Base-by-base conservation (phyloP, 2,113 vertebrate genomes). In the Percina caprodes region DNA sequence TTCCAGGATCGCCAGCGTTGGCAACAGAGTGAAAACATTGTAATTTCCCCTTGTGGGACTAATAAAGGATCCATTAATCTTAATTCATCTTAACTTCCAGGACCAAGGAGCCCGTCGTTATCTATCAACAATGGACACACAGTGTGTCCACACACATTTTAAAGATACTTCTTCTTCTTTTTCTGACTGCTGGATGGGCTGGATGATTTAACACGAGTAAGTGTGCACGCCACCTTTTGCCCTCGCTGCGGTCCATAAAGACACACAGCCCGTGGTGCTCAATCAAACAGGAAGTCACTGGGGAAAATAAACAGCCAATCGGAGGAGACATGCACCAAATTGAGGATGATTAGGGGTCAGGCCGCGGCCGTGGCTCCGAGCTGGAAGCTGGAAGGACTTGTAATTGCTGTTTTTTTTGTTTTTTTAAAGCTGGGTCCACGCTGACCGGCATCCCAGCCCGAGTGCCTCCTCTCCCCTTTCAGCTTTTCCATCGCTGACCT, bases 261-360 rank as follows among this genome's bases (percentile, higher is more conserved):
- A 88, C 84, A 48, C 78, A 56, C 52, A 72, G 71, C 85, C 79
- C 52, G 18, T 24, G 60, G 51, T 49, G 54, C 78, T 85, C 83
- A 85, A 77, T 89, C 86, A 85, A 86, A 89, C 89, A 94, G 91
- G 88, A 91, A 91, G 81, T 49, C 39, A 18, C 84, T 13, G 80
- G 45, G 78, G 81, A 91, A 89, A 85, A 88, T 82, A 92, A 92
- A 91, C 89, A 92, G 66, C 80, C 88, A 80, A 72, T 89, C 70
- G 10, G 54, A 69, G 83, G 73, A 67, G 79, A 75, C 69, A 18
- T 39, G 67, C 14, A 49, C 65, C 66, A 88, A 84, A 88, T 72
- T 85, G 82, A 77, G 79, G 87, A 90, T 90, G 89, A 94, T 93
- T 91, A 75, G 84, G 48, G 92, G 93, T 94, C 92, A 88, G 73